Conservation (phyloP, 2,888 invertebrate genomes). For the Hypolimnas misippus region DNA sequence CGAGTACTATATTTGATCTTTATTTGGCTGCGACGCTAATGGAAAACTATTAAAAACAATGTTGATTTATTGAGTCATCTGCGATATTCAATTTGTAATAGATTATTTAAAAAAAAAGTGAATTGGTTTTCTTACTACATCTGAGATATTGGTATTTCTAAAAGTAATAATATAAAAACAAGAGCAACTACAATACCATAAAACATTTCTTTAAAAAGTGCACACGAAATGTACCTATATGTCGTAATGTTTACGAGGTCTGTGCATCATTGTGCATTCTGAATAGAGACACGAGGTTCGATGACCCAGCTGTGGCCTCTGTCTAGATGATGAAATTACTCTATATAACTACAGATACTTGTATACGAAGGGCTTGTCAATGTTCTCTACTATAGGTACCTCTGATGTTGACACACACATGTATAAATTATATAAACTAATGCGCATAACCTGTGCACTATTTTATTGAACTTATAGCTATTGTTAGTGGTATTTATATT, state of each 20-base stretch:
- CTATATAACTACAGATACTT: slow-evolving; percentile 6
- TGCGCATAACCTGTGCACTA: no score
- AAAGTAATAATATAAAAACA: no score
- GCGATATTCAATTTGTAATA: neutral
- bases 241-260: slow-evolving; percentile 53
- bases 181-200: neutral
- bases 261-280: slow-evolving; percentile 72
- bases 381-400: neutral
- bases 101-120: neutral
- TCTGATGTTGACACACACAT: no score
- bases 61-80: neutral
- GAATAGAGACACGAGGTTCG: slow-evolving; percentile 46
- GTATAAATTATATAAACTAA: neutral
- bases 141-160: no score
- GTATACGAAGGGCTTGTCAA: slow-evolving; percentile 9
- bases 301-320: slow-evolving; percentile 42
- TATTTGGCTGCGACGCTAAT: neutral
- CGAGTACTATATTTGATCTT: no score
- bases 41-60: no score
- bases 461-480: no score
- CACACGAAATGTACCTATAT: slow-evolving; percentile 44
- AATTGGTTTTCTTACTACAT: no score
- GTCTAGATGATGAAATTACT: slow-evolving; percentile 30
- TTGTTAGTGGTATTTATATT: no score
- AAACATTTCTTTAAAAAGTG: slow-evolving; percentile 20